These are phyloP conservation scores for Magallana gigas DNA, from an alignment of 1,140 invertebrate genomes.

Conservation along the genomic window DNA sequence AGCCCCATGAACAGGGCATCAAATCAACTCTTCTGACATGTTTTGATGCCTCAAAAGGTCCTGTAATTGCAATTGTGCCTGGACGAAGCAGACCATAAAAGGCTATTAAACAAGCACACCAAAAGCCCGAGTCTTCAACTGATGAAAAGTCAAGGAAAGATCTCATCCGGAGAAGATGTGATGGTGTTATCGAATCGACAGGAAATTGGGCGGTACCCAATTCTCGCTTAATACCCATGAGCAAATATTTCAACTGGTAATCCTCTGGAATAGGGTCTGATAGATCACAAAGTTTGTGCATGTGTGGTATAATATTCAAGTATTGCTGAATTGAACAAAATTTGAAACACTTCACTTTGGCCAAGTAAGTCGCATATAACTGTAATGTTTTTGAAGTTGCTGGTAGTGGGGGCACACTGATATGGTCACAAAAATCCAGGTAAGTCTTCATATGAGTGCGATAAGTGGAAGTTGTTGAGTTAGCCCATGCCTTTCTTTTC, in stretches of 20 bases:
- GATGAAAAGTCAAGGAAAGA: slow-evolving; percentile 5
- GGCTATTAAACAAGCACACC: slow-evolving; percentile 41
- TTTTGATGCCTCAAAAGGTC: not conserved
- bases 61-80: slow-evolving; percentile 39
- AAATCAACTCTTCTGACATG: slow-evolving; percentile 34
- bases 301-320: slow-evolving; percentile 39
- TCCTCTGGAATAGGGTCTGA: slow-evolving; percentile 30
- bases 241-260: too few species aligned
- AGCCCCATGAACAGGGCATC: not conserved
- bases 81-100: slow-evolving; percentile 51
- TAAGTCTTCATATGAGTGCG: slow-evolving; percentile 32
- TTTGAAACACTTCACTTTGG: slow-evolving; percentile 32
- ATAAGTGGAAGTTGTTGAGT: slow-evolving; percentile 38
- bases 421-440: slow-evolving; percentile 34
- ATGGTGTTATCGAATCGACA: slow-evolving; percentile 26
- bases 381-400: slow-evolving; percentile 18
- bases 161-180: slow-evolving; percentile 33
- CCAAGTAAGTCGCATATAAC: slow-evolving; percentile 47
- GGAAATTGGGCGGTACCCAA: slow-evolving; percentile 37
- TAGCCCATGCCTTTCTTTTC: slow-evolving; percentile 40
- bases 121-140: slow-evolving; percentile 40
- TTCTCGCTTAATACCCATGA: slow-evolving; percentile 43
- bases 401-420: slow-evolving; percentile 1
- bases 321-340: slow-evolving; percentile 46
- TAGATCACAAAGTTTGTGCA: slow-evolving; percentile 39